Base-by-base conservation (phyloP, 2,113 vertebrate genomes). In the Cryptotis parvus region DNA sequence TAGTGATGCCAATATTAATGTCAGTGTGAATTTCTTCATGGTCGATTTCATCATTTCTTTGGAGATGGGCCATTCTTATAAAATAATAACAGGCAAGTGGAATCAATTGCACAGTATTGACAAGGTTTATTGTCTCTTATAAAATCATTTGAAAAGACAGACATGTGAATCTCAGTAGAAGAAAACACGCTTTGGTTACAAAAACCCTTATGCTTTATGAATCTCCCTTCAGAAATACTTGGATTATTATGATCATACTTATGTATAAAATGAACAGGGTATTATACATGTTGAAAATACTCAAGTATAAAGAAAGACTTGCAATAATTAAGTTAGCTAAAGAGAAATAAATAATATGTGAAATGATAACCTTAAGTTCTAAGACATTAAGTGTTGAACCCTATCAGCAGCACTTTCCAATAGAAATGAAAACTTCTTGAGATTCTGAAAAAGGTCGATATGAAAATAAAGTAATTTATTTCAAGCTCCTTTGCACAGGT, bases 21-120 rank as follows among this genome's bases (percentile, higher is more conserved):
- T 86, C 93, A 75, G 58, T 84, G 85, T 95, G 74, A 33, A 77
- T 87, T 90, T 91, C 90, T 92, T 84, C 80, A 91, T 82, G 87
- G 74, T 84, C 52, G 79, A 92, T 96, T 95, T 94, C 76, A 95
- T 93, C 41, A 92, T 91, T 93, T 96, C 82, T 84, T 94, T 82
- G 74, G 90, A 87, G 77, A 92, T 78, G 49, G 26, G 58, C 74
- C 78, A 94, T 91, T 94, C 66, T 91, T 95, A 78, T 82, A 93
- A 92, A 96, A 94, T 85, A 90, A 84, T 90, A 94, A 69, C 55
- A 72, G 87, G 58, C 10, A 86, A 94, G 84, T 89, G 45, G 68
- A 89, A 92, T 95, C 52, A 90, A 87, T 93, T 86, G 39, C 45
- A 69, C 18, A 73, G 3, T 86, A 94, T 87, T 94, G 89, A 95